Conservation (phyloP, 2,888 invertebrate species). For the Cosmia pyralina region DNA sequence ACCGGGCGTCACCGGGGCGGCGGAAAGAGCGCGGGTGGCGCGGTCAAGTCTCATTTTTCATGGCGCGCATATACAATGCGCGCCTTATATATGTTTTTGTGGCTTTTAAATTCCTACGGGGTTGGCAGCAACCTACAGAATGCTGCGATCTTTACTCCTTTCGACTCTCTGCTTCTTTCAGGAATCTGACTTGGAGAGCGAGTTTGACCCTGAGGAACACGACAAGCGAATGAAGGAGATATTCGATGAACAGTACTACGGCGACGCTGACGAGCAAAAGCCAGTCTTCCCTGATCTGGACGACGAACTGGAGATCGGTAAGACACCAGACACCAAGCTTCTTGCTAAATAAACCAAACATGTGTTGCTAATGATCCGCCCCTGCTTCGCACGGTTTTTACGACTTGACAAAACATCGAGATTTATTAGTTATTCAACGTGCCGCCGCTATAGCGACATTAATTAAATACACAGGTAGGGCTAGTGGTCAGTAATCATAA, state of each 20-base stretch:
- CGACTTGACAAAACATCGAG: too few species aligned
- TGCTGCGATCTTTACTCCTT: neutral
- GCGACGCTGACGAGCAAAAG: constrained; percentile 93
- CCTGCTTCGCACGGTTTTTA: neutral
- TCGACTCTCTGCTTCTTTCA: constrained; percentile 63
- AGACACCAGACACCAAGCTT: neutral
- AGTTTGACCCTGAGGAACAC: constrained; percentile 97
- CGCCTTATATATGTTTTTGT: neutral
- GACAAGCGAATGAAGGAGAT: constrained; percentile 96
- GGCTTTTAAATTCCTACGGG: neutral
- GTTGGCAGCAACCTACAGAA: neutral
- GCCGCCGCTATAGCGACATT: too few species aligned
- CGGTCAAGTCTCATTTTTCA: too few species aligned
- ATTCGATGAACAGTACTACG: constrained; percentile 97
- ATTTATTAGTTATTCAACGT: too few species aligned
- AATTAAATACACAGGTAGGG: too few species aligned
- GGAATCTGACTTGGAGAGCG: constrained; percentile 95
- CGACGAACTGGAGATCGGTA: constrained; percentile 92
- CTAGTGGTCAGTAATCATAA: too few species aligned
- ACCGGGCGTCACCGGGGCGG: too few species aligned
- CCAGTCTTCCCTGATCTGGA: constrained; percentile 96
- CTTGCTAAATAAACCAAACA: neutral
- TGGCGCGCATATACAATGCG: too few species aligned
- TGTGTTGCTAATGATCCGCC: neutral
- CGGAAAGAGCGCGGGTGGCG: too few species aligned